phyloP scores from a whole-genome alignment of 2,113 vertebrate species.

The Varanus komodoensis region DNA sequence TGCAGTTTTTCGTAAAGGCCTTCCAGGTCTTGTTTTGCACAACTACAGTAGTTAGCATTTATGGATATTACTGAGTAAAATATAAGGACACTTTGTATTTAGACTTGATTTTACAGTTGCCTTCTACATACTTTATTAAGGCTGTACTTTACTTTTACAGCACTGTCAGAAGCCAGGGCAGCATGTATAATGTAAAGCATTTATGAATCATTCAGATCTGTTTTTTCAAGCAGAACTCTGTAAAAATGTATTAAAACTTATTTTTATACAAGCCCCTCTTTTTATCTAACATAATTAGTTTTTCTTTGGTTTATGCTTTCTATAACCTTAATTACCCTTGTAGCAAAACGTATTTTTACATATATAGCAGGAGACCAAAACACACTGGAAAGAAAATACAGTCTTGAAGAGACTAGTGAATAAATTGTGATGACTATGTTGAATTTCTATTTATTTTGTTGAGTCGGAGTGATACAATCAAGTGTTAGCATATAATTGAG shows the following conservation, averaged over 20 bases:
- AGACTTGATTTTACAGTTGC: constrained; percentile 75
- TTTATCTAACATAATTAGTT: constrained; percentile 74
- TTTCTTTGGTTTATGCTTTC: constrained; percentile 75
- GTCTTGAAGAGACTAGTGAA: constrained; percentile 78
- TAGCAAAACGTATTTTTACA: constrained; percentile 76
- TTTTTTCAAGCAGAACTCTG: constrained; percentile 73
- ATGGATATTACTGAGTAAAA: constrained; percentile 71
- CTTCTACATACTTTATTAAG: constrained; percentile 74
- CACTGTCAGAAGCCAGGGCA: constrained; percentile 75
- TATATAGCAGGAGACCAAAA: constrained; percentile 79
- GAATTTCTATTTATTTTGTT: constrained; percentile 81
- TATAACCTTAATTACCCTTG: constrained; percentile 74
- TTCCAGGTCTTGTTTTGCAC: constrained; percentile 77
- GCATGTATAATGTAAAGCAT: constrained; percentile 76
- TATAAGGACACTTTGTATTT: constrained; percentile 77
- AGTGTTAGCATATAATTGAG: constrained; percentile 74
- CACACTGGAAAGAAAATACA: constrained; percentile 79
- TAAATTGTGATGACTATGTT: constrained; percentile 79
- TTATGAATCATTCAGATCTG: constrained; percentile 72
- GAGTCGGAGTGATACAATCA: constrained; percentile 76
- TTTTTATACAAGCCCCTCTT: constrained; percentile 81
- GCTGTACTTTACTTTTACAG: constrained; percentile 71
- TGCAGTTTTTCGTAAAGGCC: constrained; percentile 71
- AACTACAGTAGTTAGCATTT: constrained; percentile 71
- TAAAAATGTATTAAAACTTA: constrained; percentile 65